Evolutionary conservation across 1,140 invertebrate genomes (phyloP).

Genomic region (Papilio polyxenes): DNA sequence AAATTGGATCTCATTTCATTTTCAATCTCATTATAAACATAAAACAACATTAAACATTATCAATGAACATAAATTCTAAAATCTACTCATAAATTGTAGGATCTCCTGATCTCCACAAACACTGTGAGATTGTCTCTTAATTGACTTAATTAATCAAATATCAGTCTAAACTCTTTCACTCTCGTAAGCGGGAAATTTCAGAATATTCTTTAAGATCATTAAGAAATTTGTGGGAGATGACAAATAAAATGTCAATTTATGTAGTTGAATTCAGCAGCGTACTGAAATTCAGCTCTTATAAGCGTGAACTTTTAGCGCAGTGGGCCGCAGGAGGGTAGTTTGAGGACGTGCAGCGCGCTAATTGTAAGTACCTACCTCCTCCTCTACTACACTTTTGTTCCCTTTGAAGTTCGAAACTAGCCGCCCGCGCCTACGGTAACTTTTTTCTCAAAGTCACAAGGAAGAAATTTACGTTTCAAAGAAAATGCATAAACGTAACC

Average conservation of each 20-base stretch:
- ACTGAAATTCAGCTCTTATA: neutral
- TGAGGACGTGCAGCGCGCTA: constrained; percentile 35
- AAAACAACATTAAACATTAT: constrained; percentile 44
- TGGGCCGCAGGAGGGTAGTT: constrained; percentile 35
- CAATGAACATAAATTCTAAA: neutral
- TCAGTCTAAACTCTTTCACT: neutral
- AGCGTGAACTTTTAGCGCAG: constrained; percentile 33
- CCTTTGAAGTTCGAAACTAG: constrained; percentile 37
- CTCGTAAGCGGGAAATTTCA: neutral
- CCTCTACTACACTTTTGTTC: constrained; percentile 36
- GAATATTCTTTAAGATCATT: neutral
- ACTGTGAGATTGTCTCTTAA: too few relatives aligned
- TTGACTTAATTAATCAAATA: too few relatives aligned
- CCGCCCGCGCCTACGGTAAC: neutral
- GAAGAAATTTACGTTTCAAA: constrained; percentile 22
- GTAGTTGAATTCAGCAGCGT: constrained; percentile 22
- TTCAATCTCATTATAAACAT: constrained; percentile 37
- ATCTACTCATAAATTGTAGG: too few relatives aligned
- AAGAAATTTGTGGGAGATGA: neutral
- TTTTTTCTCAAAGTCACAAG: constrained; percentile 28
- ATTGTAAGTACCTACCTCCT: constrained; percentile 33
- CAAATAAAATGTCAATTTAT: constrained; percentile 15
- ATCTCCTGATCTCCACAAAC: neutral
- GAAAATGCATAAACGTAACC: neutral
- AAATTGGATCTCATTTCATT: constrained; percentile 13